phyloP scores from a whole-genome alignment of 2,888 invertebrate genomes.

The Nematopogon swammerdamellus region DNA sequence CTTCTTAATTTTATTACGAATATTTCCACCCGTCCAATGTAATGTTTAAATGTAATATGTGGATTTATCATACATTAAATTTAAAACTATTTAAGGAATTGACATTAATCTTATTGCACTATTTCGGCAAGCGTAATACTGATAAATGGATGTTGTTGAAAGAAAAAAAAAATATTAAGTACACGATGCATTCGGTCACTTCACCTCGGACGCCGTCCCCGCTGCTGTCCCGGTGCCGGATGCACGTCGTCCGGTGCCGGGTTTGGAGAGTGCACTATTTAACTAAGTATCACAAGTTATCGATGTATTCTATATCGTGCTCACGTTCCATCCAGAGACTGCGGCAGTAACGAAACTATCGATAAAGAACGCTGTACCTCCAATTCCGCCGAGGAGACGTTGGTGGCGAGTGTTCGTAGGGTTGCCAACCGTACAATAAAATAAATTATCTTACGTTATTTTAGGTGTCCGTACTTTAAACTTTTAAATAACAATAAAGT shows the following conservation, averaged over 20 bases:
- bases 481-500: too few relatives aligned
- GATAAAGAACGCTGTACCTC: too few relatives aligned
- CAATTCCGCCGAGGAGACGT: too few relatives aligned
- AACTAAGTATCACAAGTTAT: not conserved
- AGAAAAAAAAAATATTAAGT: conserved; percentile 32
- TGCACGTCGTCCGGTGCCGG: not conserved
- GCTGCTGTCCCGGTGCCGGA: too few relatives aligned
- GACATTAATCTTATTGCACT: conserved; percentile 40
- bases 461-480: too few relatives aligned
- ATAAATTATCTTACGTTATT: too few relatives aligned
- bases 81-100: conserved; percentile 48
- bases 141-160: conserved; percentile 39
- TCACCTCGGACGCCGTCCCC: not conserved
- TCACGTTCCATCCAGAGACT: too few relatives aligned
- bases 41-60: conserved; percentile 26
- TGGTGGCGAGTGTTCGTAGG: too few relatives aligned
- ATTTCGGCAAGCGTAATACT: conserved; percentile 23
- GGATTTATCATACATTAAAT: conserved; percentile 29
- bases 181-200: conserved; percentile 17
- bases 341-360: too few relatives aligned
- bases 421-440: too few relatives aligned
- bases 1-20: conserved; percentile 26
- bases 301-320: too few relatives aligned
- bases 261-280: not conserved
- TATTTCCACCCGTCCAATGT: conserved; percentile 58